Evolutionary conservation across 2,888 invertebrate species (phyloP).

Genomic region (Thymelicus acteon): DNA sequence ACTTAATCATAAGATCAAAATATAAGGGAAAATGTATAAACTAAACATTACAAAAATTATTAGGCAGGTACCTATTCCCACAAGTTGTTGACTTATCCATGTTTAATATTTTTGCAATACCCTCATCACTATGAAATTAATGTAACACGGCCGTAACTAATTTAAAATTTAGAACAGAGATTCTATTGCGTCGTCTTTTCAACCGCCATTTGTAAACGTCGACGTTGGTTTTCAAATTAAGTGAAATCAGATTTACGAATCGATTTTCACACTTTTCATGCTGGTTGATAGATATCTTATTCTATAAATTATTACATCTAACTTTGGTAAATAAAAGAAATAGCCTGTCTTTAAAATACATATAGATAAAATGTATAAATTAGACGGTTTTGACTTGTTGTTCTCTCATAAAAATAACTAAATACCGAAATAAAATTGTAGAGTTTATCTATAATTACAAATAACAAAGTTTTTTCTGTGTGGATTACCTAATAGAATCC

Average conservation of each 20-base stretch:
- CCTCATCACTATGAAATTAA: constrained; percentile 59
- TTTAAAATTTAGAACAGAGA: constrained; percentile 74
- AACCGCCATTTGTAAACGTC: constrained; percentile 66
- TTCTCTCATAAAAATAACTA: too few relatives aligned
- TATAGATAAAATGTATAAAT: background rate
- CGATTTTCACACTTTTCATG: constrained; percentile 32
- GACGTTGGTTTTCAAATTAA: constrained; percentile 65
- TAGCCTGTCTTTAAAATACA: background rate
- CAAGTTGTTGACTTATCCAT: background rate
- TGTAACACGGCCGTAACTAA: constrained; percentile 70
- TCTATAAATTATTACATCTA: background rate
- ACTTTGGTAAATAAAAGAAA: background rate
- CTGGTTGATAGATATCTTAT: constrained; percentile 44
- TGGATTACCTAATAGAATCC: too few relatives aligned
- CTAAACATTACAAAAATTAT: too few relatives aligned
- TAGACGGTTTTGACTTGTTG: background rate
- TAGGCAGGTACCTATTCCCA: background rate
- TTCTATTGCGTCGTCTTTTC: constrained; percentile 60
- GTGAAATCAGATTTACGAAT: constrained; percentile 4
- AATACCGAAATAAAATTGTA: too few relatives aligned
- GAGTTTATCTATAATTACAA: background rate
- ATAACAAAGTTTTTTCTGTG: background rate
- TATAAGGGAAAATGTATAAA: too few relatives aligned
- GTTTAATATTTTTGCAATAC: constrained; percentile 45
- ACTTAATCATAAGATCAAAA: too few relatives aligned